A percentile compares a stretch with the other conserved stretches of the same genome.
Evolutionary conservation across 2,888 invertebrate species (phyloP).

Genomic region (Mesopsocus fuscifrons): DNA sequence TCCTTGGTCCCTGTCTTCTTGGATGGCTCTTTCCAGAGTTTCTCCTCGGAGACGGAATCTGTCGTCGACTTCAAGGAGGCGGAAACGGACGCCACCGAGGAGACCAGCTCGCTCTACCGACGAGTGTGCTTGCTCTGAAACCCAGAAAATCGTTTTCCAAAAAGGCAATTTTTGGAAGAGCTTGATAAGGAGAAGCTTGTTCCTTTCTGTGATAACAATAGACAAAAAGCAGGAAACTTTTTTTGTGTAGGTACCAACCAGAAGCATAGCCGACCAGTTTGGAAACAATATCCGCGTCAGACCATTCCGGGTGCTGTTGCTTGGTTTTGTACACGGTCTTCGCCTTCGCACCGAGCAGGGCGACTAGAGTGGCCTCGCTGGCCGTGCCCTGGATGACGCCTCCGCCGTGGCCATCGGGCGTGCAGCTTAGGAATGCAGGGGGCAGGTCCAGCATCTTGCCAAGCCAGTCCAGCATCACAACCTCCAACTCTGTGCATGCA

Average conservation of each 20-base stretch:
- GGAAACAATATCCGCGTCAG: constrained; percentile 47
- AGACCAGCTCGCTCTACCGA: constrained; percentile 86
- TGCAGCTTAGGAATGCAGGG: constrained; percentile 59
- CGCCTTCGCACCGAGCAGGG: constrained; percentile 74
- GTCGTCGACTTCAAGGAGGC: constrained; percentile 50
- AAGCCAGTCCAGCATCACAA: constrained; percentile 89
- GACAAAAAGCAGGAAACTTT: not conserved
- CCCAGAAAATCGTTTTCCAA: constrained; percentile 10
- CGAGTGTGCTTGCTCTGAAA: constrained; percentile 70
- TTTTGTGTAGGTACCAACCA: constrained; percentile 32
- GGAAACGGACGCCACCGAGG: constrained; percentile 65
- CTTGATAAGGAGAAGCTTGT: constrained; percentile 2
- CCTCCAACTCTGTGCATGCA: constrained; percentile 89
- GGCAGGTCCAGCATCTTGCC: constrained; percentile 84
- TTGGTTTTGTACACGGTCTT: constrained; percentile 46
- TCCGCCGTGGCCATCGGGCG: constrained; percentile 64
- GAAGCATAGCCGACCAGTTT: constrained; percentile 78
- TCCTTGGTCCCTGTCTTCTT: constrained; percentile 70
- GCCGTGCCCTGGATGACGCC: constrained; percentile 83
- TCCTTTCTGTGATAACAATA: not conserved
- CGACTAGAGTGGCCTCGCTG: constrained; percentile 85
- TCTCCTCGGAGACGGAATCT: constrained; percentile 55
- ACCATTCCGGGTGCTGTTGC: constrained; percentile 52
- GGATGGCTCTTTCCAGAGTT: constrained; percentile 53
- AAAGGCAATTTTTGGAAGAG: not conserved